Conservation (phyloP, 2,113 vertebrate species). For the Propithecus coquereli region DNA sequence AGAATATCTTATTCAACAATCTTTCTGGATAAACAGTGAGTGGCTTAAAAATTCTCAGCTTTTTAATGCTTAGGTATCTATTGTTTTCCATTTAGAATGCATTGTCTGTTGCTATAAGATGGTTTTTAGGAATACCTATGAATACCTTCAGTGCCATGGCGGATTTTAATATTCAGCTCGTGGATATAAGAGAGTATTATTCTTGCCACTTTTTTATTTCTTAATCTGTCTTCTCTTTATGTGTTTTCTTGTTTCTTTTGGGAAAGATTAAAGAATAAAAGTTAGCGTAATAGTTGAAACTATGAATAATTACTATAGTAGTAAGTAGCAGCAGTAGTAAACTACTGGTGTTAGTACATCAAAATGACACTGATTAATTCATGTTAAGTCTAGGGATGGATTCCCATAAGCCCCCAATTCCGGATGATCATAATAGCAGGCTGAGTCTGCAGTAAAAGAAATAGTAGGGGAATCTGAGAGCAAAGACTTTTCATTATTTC, state of each 20-base stretch:
- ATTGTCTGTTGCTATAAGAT: not conserved
- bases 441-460: not conserved
- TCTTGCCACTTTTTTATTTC: not conserved
- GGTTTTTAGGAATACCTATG: not conserved
- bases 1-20: not conserved
- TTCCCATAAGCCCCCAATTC: not conserved
- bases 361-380: not conserved
- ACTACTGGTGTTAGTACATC: not conserved
- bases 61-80: not conserved
- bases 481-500: not conserved
- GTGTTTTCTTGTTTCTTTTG: not conserved
- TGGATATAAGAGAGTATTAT: not conserved
- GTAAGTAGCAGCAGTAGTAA: not conserved
- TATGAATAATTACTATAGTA: not conserved
- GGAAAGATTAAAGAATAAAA: not conserved
- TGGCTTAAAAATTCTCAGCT: not conserved
- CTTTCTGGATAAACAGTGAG: not conserved
- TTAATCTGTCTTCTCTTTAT: not conserved
- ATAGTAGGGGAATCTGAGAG: not conserved
- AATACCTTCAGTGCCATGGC: not conserved
- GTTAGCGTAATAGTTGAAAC: not conserved
- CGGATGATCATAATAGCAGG: not conserved
- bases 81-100: not conserved
- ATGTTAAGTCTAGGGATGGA: not conserved
- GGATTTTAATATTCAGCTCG: not conserved